Base-by-base conservation (phyloP, 2,888 invertebrate genomes). In the Choreutis nemorana region DNA sequence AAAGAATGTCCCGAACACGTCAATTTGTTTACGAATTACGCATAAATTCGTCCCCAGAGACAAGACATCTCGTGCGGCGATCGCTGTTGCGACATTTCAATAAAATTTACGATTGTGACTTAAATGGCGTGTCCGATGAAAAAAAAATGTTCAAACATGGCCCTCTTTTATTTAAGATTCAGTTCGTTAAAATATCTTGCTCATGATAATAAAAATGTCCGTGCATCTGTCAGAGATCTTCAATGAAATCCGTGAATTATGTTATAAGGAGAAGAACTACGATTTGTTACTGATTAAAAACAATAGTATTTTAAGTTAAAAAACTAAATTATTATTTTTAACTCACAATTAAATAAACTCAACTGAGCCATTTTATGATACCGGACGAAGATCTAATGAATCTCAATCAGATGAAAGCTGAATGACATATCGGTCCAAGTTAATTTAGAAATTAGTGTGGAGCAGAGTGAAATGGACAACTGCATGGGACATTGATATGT, bases 71-170 rank as follows among this genome's bases (percentile, higher is more conserved):
- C 70, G 65, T 60, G 61, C 71, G 61, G 68, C 68, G 72, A 77
- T 77, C 73, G 67, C 58, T 66, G 70, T 66, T 64, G 67, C 68
- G 73, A 75, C 77, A 71, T 75, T 77, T 78, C 75, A 77, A 78
- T 78, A 77, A 77, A 77, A 78, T 77, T 78, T 77, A 77, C 77
- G 77, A 72, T 75, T 70, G 61, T 71, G 72, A 73, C 77, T 77
- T 68, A 73, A 77, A 73, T 72, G 68, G 71, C 66, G 64, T 68
- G 66, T 66, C 59, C 65, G 57, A 65, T 64, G 65, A 63, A 70
- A 64, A 71, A 70, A 71, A 75, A 73, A 64, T 60, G 53, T 52
- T 51, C 54, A 59, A 44, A 65, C 65, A 59, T 70, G 64, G 66
- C 55, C 61, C 60, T 62, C 67, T 70, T 72, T 71, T 68, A 67